phyloP scores from a whole-genome alignment of 92 coral and sea anemone species.

The Anthopleura xanthogrammica region DNA sequence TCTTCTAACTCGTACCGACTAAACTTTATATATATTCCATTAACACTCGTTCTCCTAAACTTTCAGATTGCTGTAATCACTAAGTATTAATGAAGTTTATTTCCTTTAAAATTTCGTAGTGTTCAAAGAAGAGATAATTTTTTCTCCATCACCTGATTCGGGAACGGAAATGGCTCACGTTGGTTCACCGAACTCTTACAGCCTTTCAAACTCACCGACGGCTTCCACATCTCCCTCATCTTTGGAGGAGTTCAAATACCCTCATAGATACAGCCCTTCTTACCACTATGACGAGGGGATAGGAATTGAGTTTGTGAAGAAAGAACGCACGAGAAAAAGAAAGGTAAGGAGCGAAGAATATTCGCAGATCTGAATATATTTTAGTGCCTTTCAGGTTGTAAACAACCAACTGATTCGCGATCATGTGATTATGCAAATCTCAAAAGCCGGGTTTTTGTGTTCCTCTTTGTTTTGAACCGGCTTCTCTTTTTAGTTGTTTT shows the following conservation, averaged over 20 bases:
- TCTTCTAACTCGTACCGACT: neutral
- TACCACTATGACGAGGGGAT: conserved; percentile 75
- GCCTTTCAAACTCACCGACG: conserved; percentile 61
- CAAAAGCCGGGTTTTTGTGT: conserved; percentile 33
- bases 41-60: conserved; percentile 7
- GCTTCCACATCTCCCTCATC: conserved; percentile 46
- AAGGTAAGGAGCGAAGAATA: conserved; percentile 45
- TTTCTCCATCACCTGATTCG: conserved; percentile 82
- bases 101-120: conserved; percentile 26
- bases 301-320: conserved; percentile 67
- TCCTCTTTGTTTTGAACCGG: conserved; percentile 30
- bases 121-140: conserved; percentile 49
- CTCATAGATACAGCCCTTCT: conserved; percentile 49
- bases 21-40: conserved; percentile 12
- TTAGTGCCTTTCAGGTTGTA: conserved; percentile 27
- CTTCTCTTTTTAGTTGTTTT: neutral
- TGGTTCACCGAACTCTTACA: conserved; percentile 30
- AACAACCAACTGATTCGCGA: conserved; percentile 29
- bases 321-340: conserved; percentile 73
- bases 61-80: conserved; percentile 11
- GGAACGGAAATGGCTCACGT: conserved; percentile 74
- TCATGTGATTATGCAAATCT: conserved; percentile 50
- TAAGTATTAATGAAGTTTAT: conserved; percentile 8
- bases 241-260: conserved; percentile 62
- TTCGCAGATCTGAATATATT: neutral